Percentiles rank a stretch among this genome's conserved stretches.
phyloP scores from a whole-genome alignment of 1,140 invertebrate species.

The Theocolax elegans region DNA sequence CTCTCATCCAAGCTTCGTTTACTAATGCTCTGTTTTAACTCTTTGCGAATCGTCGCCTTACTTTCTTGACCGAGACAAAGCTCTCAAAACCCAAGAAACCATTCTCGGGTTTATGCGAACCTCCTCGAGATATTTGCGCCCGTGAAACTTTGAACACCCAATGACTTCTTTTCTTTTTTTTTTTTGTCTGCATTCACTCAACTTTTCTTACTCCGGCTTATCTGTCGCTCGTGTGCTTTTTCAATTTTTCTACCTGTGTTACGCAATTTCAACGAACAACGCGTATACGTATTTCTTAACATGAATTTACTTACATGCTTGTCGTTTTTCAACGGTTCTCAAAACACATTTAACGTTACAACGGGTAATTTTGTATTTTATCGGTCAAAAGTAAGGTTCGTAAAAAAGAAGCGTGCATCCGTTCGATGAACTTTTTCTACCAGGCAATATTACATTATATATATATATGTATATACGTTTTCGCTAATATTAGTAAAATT shows the following conservation, averaged over 20 bases:
- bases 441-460: too few relatives aligned
- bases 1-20: too few relatives aligned
- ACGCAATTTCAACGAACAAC: not conserved
- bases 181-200: not conserved
- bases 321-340: not conserved
- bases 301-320: not conserved
- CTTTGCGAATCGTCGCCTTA: too few relatives aligned
- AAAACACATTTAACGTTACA: too few relatives aligned
- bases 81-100: too few relatives aligned
- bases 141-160: not conserved
- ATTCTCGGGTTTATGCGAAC: too few relatives aligned
- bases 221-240: too few relatives aligned
- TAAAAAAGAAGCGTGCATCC: slow-evolving; percentile 8
- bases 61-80: too few relatives aligned
- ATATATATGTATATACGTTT: not conserved
- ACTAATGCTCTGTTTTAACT: too few relatives aligned
- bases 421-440: slow-evolving; percentile 20
- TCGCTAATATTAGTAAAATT: not conserved
- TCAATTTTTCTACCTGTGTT: not conserved
- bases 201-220: not conserved
- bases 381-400: slow-evolving; percentile 20
- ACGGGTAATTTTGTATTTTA: not conserved
- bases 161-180: not conserved
- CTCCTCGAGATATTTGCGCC: too few relatives aligned
- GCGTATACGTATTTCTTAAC: too few relatives aligned